Percentiles rank a stretch among this genome's conserved stretches.
Conservation (phyloP, 2,113 vertebrate species). For the human region GRCh38 chr2:226128501-226129000, state of each 20-base stretch:
- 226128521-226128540: not conserved
- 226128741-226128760: not conserved
- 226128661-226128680: not conserved
- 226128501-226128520: not conserved
- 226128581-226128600: not conserved
- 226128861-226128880: not conserved
- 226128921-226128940: not conserved
- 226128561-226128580: not conserved
- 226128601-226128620: not conserved
- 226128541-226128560: not conserved
- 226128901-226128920: not conserved
- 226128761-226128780: not conserved
- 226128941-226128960: not conserved
- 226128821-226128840: not conserved
- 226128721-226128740: not conserved
- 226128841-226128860: not conserved
- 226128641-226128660: not conserved
- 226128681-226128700: not conserved
- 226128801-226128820: not conserved
- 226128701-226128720: not conserved
- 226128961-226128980: constrained; percentile 2
- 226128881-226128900: not conserved
- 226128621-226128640: not conserved
- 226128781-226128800: not conserved
- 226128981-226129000: constrained; percentile 10